Conservation (phyloP, 1,140 invertebrate species). For the Vanessa atalanta region DNA sequence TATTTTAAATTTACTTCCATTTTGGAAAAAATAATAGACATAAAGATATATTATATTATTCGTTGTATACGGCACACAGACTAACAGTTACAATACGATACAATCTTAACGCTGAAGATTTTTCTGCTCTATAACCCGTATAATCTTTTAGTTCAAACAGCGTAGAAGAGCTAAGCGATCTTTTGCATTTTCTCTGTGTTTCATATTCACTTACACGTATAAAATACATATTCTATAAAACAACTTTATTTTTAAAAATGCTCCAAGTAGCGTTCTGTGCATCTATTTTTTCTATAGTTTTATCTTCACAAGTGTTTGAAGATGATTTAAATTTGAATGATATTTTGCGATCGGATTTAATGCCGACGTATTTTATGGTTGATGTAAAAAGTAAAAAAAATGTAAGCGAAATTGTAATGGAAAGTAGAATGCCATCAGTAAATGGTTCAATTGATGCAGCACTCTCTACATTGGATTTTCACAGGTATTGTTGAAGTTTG, state of each 20-base stretch:
- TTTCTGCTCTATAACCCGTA: constrained; percentile 73
- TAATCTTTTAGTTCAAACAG: constrained; percentile 42
- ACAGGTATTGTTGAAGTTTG: constrained; percentile 76
- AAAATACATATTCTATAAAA: neutral
- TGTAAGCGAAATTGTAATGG: constrained; percentile 13
- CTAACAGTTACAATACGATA: constrained; percentile 45
- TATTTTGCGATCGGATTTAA: constrained; percentile 83
- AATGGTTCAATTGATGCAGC: constrained; percentile 83
- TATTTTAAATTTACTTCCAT: no score
- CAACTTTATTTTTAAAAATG: constrained; percentile 1
- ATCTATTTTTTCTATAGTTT: neutral
- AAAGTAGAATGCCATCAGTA: constrained; percentile 34
- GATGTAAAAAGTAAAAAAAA: constrained; percentile 42
- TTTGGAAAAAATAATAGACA: neutral
- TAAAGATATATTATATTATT: neutral
- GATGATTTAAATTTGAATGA: constrained; percentile 82
- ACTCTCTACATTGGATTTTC: constrained; percentile 82
- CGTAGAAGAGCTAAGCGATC: neutral
- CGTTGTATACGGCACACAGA: constrained; percentile 22
- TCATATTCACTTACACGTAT: neutral
- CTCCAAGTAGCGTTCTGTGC: neutral
- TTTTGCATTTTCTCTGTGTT: constrained; percentile 22
- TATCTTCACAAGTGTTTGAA: constrained; percentile 41
- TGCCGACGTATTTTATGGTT: constrained; percentile 82
- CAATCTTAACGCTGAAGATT: constrained; percentile 55